Conservation (phyloP, 2,113 vertebrate genomes). For the Lanius ludovicianus region DNA sequence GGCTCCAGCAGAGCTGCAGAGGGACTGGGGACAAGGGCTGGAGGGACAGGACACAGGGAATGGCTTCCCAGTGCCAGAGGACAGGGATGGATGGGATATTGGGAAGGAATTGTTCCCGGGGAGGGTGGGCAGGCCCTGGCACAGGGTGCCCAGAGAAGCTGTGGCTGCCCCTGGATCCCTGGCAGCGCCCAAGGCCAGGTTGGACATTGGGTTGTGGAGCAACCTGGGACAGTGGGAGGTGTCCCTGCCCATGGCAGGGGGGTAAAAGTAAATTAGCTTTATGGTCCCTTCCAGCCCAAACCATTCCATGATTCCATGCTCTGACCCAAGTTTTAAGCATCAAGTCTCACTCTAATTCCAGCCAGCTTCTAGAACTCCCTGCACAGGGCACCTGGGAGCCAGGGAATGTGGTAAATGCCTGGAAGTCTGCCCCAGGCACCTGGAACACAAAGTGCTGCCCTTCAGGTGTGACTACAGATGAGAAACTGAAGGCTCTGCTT, state of each 20-base stretch:
- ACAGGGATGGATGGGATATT: neutral
- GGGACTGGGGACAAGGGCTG: neutral
- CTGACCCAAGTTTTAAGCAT: neutral
- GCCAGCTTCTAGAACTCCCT: neutral
- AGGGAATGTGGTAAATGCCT: neutral
- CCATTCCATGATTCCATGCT: neutral
- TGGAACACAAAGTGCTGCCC: neutral
- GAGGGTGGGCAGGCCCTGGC: neutral
- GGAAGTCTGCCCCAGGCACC: neutral
- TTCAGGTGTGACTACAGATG: neutral
- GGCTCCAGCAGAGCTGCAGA: neutral
- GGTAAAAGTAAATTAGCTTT: neutral
- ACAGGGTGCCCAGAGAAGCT: neutral
- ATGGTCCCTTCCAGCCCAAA: neutral
- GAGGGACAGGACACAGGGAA: neutral
- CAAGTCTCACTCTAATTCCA: neutral
- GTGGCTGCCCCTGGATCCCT: neutral
- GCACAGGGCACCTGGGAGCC: neutral
- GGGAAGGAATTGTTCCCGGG: neutral
- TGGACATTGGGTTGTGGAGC: rapidly evolving
- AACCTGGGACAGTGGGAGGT: rapidly evolving
- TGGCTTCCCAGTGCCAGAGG: neutral
- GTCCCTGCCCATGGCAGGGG: neutral
- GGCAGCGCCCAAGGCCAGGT: rapidly evolving
- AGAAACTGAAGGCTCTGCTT: neutral